Percentiles rank a stretch among this genome's conserved stretches.
Conservation (phyloP, 2,888 invertebrate genomes). For the Magallana nippona region DNA sequence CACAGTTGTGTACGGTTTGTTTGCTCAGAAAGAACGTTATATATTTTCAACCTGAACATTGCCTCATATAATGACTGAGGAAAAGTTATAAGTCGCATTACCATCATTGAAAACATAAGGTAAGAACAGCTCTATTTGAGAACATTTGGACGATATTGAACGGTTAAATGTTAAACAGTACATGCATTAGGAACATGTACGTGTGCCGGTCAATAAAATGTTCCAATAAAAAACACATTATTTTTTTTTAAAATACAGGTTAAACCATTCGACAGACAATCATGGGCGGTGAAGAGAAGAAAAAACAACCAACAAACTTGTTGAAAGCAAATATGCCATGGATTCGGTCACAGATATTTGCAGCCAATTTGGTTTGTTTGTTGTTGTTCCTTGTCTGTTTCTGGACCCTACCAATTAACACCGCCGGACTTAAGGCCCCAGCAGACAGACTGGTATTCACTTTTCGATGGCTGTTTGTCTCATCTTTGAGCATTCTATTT, state of each 20-base stretch:
- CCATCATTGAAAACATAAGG: too few species aligned
- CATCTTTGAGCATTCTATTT: slow-evolving; percentile 15
- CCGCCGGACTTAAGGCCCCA: not conserved
- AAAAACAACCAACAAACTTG: not conserved
- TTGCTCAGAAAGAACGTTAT: not conserved
- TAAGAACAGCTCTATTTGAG: too few species aligned
- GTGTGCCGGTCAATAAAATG: too few species aligned
- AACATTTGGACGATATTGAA: too few species aligned
- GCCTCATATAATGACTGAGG: too few species aligned
- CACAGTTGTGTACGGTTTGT: not conserved
- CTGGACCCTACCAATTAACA: slow-evolving; percentile 7
- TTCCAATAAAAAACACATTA: too few species aligned
- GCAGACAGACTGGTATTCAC: slow-evolving; percentile 36
- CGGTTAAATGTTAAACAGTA: too few species aligned
- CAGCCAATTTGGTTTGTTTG: not conserved
- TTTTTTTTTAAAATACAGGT: too few species aligned
- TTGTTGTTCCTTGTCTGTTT: not conserved
- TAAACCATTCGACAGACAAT: not conserved
- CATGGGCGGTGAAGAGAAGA: not conserved
- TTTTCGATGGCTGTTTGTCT: slow-evolving; percentile 37
- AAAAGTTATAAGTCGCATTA: too few species aligned
- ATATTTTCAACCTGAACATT: too few species aligned
- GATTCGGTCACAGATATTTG: not conserved
- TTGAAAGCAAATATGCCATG: not conserved
- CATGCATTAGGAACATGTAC: too few species aligned